Evolutionary conservation across 2,888 invertebrate genomes (phyloP), one percentile per base, ranked within the genome.

Genomic region (Minunthozetes semirufus): DNA sequence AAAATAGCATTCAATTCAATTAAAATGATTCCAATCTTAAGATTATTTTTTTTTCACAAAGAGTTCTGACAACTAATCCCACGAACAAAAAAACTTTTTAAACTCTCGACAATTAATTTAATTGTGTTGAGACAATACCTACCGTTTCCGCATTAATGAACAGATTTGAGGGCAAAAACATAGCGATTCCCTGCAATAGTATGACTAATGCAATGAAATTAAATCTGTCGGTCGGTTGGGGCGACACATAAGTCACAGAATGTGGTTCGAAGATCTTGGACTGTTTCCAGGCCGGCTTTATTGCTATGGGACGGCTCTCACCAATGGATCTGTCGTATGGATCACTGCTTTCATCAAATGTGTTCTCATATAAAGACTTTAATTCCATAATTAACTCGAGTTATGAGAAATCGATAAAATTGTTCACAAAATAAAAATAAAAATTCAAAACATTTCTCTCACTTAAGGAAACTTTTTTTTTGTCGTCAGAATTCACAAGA

Each of bases 161-260:
- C 94, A 97, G 96, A 84, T 99, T 99, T 98, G 98, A 98, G 17
- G 97, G 94, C 86, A 94, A 94, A 77, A 92, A 86, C 0, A 92
- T 90, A 63, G 97, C 98, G 78, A 99, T 87, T 9, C 98, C 98
- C 84, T 98, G 96, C 72, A 97, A 86, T 79, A 97, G 80, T 82
- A 98, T 88, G 76, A 94, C 94, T 74, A 93, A 84, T 84, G 92
- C 94, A 61, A 98, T 93, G 66, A 94, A 82, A 81, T 88, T 88
- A 48, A 76, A 78, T 59, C 80, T 80, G 19, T 68, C 68, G 38
- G 46, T 68, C 46, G 68, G 68, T 68, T 68, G 42, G n/a, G 68
- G 46, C 38, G 33, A 42, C 6, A 68, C 68, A 46, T 68, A 68
- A 22, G 68, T 68, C n/a, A 68, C 68, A 15, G 68, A 68, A 19